These are phyloP conservation scores for Hemibagrus wyckioides DNA, from an alignment of 2,113 vertebrate species.

Conservation along the genomic window DNA sequence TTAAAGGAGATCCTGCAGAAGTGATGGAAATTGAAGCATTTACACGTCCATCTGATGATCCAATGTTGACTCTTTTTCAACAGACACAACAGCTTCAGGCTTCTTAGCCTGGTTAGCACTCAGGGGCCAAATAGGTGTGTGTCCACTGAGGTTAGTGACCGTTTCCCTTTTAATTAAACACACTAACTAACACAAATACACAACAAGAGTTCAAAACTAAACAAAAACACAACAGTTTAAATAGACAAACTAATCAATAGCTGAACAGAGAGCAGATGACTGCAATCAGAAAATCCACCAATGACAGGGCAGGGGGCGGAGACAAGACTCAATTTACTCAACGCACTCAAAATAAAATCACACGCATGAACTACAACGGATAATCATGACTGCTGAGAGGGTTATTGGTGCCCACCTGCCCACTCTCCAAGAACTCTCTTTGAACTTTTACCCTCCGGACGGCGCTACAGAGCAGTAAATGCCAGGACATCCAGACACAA, in stretches of 20 bases:
- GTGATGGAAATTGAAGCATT: background rate
- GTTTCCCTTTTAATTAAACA: too few species aligned
- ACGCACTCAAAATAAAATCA: background rate
- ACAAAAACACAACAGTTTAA: background rate
- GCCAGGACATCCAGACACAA: too few species aligned
- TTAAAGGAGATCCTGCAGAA: background rate
- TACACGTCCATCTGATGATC: background rate
- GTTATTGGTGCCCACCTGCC: too few species aligned
- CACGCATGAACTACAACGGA: too few species aligned
- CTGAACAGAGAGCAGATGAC: background rate
- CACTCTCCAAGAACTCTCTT: too few species aligned
- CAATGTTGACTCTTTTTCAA: background rate
- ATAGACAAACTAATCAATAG: background rate
- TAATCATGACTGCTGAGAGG: too few species aligned
- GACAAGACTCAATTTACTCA: background rate
- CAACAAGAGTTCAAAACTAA: background rate
- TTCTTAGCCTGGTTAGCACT: background rate
- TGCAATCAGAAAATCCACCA: background rate
- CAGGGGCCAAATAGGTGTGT: background rate
- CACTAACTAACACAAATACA: background rate
- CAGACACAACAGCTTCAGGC: background rate
- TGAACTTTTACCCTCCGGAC: too few species aligned
- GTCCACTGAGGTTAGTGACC: background rate
- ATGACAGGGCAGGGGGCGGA: background rate
- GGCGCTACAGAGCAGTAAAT: too few species aligned